Conservation (phyloP, 2,113 vertebrate species). For the Embiotoca jacksoni region DNA sequence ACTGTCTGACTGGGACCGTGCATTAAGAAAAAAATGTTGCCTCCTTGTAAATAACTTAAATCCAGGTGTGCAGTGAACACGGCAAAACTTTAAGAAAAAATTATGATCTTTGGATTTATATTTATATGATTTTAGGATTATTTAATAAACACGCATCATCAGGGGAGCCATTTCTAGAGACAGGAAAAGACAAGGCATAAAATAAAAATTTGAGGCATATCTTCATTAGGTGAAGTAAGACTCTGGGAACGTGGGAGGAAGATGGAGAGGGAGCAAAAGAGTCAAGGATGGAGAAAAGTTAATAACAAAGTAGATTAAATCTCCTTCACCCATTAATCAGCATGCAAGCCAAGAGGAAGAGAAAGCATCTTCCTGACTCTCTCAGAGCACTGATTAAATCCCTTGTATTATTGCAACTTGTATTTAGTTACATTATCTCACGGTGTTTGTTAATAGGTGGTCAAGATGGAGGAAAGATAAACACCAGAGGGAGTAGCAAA, state of each 20-base stretch:
- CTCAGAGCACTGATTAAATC: constrained; percentile 52
- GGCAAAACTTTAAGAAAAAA: constrained; percentile 33
- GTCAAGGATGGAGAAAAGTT: constrained; percentile 59
- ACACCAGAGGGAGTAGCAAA: constrained; percentile 65
- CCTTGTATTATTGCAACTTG: constrained; percentile 47
- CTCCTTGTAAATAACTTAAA: constrained; percentile 1
- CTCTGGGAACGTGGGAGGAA: constrained; percentile 50
- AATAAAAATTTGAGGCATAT: constrained; percentile 52
- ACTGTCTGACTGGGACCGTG: too few species aligned
- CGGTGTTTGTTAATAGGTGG: constrained; percentile 69
- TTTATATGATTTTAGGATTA: constrained; percentile 32
- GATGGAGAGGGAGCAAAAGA: constrained; percentile 60
- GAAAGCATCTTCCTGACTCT: constrained; percentile 48
- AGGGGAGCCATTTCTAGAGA: constrained; percentile 45
- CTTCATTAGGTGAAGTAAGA: constrained; percentile 67
- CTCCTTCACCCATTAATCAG: constrained; percentile 64
- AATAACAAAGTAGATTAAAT: constrained; percentile 70
- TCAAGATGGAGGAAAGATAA: constrained; percentile 51
- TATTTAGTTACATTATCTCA: constrained; percentile 68
- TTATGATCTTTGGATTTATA: constrained; percentile 22
- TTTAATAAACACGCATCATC: constrained; percentile 46
- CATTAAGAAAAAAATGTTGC: too few species aligned
- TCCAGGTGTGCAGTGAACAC: constrained; percentile 19
- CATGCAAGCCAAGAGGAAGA: constrained; percentile 41
- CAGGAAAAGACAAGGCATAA: constrained; percentile 39